Evolutionary conservation across 2,797 vertebrate genomes (phyloP), one percentile per base, ranked within the genome.

Genomic region (Selene dorsalis): DNA sequence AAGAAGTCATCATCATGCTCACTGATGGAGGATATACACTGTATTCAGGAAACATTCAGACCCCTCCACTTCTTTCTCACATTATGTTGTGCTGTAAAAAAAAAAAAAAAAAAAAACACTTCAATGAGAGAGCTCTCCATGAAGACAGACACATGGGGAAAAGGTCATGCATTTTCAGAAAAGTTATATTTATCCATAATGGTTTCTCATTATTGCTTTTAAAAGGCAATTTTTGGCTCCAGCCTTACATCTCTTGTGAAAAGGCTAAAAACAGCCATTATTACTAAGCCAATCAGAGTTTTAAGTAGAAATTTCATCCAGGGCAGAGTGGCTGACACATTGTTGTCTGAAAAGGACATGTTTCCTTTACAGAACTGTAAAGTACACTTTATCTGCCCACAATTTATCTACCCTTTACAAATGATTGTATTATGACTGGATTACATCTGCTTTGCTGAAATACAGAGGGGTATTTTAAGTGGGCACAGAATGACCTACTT

Each of bases 1-100:
- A 6, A 73, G 50, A 75, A 61, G 30, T 35, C 48, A 20, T 65
- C 78, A 58, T 75, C 52, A 66, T 38, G 24, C 20, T 56, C 61
- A 35, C 52, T 60, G 52, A 58, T 17, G 43, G 57, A 67, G 52
- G 63, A 69, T 35, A 28, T 38, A 39, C 22, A 60, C 18, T 48
- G 18, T 14, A 43, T 48, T 48, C 45, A 17, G 16, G 20, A 20
- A 48, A 20, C 8, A 48, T 48, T 45, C 43, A 45, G 43, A 45
- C 43, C 17, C 43, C 17, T 45, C 18, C 43, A 45, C 43, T 48
- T 48, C 14, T 48, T 7, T 48, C 8, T 48, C 45, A 9, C 45
- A 48, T 48, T 48, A 1, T 48, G 45, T 20, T 6, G 18, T 18
- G 45, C 14, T 43, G 7, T 18, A 18, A 47, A 47, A 47, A n/a